Conservation (phyloP, 2,113 vertebrate species). For the Theristicus caerulescens region DNA sequence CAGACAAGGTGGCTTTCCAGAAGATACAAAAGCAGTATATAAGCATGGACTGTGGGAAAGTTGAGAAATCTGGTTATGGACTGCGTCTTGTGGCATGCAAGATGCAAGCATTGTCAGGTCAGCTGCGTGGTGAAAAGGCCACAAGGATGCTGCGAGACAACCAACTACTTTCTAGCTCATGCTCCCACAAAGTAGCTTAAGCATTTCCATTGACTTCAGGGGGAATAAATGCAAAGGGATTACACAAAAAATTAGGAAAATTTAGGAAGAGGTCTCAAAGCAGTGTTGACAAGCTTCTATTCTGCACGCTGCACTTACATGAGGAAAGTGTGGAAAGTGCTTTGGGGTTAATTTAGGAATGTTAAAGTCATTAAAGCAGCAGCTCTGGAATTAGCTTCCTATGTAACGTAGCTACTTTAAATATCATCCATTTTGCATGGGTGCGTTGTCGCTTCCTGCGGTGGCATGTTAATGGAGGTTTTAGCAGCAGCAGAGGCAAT, state of each 20-base stretch:
- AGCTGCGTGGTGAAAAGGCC: background rate
- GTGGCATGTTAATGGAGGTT: background rate
- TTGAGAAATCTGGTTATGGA: background rate
- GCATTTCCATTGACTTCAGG: background rate
- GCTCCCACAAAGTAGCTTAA: background rate
- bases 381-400: background rate
- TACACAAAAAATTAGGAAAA: background rate
- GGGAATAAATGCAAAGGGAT: background rate
- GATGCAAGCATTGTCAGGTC: background rate
- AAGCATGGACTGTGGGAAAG: background rate
- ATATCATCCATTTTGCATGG: background rate
- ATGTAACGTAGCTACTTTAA: background rate
- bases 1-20: background rate
- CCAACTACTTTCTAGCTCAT: background rate
- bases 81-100: accelerated
- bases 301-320: background rate
- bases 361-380: background rate
- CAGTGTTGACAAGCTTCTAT: background rate
- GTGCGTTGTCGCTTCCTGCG: background rate
- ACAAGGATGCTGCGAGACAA: background rate
- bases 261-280: background rate
- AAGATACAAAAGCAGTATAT: background rate
- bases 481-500: background rate
- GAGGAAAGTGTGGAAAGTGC: background rate
- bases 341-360: background rate